Conservation (phyloP, 2,888 invertebrate genomes). For the Brachycybe producta region DNA sequence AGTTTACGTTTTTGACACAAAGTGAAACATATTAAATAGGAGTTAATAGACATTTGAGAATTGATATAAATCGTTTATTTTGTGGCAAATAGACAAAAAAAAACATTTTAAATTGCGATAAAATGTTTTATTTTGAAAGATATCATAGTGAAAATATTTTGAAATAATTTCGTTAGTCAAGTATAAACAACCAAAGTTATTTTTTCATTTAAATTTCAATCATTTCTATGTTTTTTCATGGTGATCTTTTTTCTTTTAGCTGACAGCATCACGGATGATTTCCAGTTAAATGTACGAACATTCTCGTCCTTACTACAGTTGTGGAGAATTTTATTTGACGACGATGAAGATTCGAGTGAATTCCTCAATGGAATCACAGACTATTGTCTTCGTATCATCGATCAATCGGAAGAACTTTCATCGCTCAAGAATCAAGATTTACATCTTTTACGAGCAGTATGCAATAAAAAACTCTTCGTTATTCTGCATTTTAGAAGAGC, state of each 20-base stretch:
- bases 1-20: too few species aligned
- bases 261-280: background rate
- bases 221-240: background rate
- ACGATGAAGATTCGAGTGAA: background rate
- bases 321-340: background rate
- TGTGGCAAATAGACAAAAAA: too few species aligned
- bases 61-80: too few species aligned
- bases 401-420: slow-evolving; percentile 4
- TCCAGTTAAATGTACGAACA: background rate
- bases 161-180: too few species aligned
- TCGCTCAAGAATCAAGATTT: background rate
- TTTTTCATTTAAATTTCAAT: too few species aligned
- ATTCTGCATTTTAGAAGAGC: background rate
- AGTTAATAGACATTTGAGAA: too few species aligned
- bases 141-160: too few species aligned
- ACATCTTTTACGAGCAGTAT: slow-evolving; percentile 5
- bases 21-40: too few species aligned
- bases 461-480: background rate
- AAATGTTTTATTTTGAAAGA: too few species aligned
- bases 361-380: background rate
- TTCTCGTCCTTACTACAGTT: slow-evolving; percentile 9
- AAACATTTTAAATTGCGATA: too few species aligned
- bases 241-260: background rate
- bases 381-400: slow-evolving; percentile 8
- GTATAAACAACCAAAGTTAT: too few species aligned